Base-by-base conservation (phyloP, 2,888 invertebrate genomes). In the Liposcelis brunnea region DNA sequence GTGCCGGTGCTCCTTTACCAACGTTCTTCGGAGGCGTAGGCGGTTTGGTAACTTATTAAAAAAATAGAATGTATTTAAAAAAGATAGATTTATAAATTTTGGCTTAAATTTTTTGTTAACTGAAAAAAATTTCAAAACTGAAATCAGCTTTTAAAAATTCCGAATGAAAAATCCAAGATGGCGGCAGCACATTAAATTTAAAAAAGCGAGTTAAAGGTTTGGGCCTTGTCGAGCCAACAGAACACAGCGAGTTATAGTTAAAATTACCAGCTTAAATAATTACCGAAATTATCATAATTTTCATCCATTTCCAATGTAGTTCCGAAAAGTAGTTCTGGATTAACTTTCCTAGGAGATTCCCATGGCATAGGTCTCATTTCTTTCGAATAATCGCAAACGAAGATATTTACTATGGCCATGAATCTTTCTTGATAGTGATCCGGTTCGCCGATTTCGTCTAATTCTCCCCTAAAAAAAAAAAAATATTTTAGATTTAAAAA, bases 281-380 rank as follows among this genome's bases (percentile, higher is more conserved):
- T 57, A 81, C 83, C 80, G 59, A 86, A 87, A 58, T 82, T 84
- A 55, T 87, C 86, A 19, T 82, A 68, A 55, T 80, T 79, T 61
- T 87, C 86, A 49, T 84, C 84, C 62, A 79, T 77, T 60, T 89
- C 89, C 46, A 85, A 61, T 46, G 77, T 76, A 0, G 82, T 78
- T 3, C 78, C 75, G 60, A 89, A 89, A 1, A 89, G 63, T 0
- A 78, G 67, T 49, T 71, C 68, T 1, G 74, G 66, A 47, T 59
- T 58, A 2, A 72, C 62, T 49, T 70, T 67, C 0, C 65, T 65
- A 1, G 65, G 58, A 8, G 77, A 74, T 45, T 79, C 68, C 85
- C 87, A 87, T 12, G 40, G 40, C 40, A 40, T 40, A 19, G 40
- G 40, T 21, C 40, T 14, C 40, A 18, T 21, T 40, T 40, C 40